Percentiles rank a stretch among this genome's conserved stretches.
phyloP scores from a whole-genome alignment of 1,140 invertebrate species.

The Microplitis mediator region DNA sequence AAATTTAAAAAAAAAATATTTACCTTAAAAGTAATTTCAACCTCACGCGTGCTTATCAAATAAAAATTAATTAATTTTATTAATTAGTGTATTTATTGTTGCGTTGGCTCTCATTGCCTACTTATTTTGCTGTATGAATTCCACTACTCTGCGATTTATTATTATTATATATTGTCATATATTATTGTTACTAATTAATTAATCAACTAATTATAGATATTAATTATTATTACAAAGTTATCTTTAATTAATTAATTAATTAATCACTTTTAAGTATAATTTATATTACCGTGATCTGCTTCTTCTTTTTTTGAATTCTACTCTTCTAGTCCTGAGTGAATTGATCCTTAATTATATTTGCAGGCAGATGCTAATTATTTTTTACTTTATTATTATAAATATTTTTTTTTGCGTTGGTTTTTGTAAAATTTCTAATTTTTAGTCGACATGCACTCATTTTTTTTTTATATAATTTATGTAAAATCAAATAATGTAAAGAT shows the following conservation, averaged over 20 bases:
- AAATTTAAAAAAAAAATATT: too few species aligned
- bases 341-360: neutral
- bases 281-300: neutral
- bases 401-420: neutral
- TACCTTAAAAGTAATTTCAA: neutral
- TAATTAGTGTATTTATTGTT: neutral
- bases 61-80: neutral
- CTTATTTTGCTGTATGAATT: neutral
- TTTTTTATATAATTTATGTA: too few species aligned
- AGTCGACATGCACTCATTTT: too few species aligned
- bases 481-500: too few species aligned
- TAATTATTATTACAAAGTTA: neutral
- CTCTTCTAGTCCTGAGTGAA: conserved; percentile 9
- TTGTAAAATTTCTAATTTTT: neutral
- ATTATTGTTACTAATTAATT: neutral
- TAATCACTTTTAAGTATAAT: neutral
- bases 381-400: neutral
- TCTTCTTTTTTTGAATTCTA: neutral
- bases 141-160: neutral
- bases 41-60: neutral
- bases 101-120: neutral
- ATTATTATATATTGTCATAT: neutral
- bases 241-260: neutral
- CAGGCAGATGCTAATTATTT: neutral
- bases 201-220: neutral